Conservation (phyloP, 2,113 vertebrate species). For the Perccottus glenii region DNA sequence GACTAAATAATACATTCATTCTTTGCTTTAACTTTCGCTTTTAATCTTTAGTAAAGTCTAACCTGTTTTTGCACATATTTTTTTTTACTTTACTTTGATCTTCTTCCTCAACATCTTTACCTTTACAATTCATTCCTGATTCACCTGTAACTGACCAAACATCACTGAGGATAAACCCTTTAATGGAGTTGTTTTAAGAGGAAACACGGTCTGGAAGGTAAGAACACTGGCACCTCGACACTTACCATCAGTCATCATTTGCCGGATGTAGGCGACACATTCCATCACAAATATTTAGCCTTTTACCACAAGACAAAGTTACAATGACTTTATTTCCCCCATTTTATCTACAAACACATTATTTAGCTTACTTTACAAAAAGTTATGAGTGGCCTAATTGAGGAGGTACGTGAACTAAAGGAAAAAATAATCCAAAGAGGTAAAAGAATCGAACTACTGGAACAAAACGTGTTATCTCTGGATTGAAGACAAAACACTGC, state of each 20-base stretch:
- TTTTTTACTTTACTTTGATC: background rate
- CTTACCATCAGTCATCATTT: background rate
- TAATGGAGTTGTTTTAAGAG: conserved; percentile 3
- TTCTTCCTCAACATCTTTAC: too few relatives aligned
- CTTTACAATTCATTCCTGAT: background rate
- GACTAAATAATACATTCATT: conserved; percentile 15
- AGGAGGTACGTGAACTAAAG: too few relatives aligned
- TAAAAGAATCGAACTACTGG: too few relatives aligned
- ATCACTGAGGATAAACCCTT: conserved; percentile 17
- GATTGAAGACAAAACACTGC: too few relatives aligned
- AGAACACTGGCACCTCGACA: conserved; percentile 37
- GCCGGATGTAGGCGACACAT: conserved; percentile 17
- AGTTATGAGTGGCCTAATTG: too few relatives aligned
- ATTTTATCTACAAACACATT: too few relatives aligned
- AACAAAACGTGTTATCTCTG: too few relatives aligned
- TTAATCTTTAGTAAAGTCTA: background rate
- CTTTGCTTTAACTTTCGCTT: background rate
- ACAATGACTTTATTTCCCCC: too few relatives aligned
- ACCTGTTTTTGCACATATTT: background rate
- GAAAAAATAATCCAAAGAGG: too few relatives aligned
- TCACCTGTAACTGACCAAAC: background rate
- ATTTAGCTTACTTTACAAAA: too few relatives aligned
- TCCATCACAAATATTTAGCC: background rate
- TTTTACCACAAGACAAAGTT: background rate
- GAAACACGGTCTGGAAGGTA: conserved; percentile 53